Percentiles rank a stretch among this genome's conserved stretches.
phyloP scores from a whole-genome alignment of 2,888 invertebrate species.

The Steromphala cineraria region DNA sequence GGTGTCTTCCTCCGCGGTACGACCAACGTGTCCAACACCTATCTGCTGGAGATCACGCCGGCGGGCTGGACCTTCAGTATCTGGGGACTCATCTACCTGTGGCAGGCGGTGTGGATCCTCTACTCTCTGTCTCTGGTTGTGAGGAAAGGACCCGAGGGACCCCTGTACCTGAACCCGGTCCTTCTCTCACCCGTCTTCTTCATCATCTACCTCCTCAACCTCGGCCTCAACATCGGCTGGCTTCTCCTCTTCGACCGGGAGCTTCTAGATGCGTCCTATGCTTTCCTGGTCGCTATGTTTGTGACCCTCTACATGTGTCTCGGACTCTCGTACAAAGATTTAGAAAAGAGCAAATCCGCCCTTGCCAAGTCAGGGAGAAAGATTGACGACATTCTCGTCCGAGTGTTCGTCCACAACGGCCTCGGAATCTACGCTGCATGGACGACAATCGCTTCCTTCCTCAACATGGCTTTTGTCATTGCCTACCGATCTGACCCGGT shows the following conservation, averaged over 20 bases:
- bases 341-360: constrained; percentile 38
- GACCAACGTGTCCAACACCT: constrained; percentile 48
- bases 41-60: constrained; percentile 52
- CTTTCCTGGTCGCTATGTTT: constrained; percentile 33
- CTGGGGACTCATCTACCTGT: constrained; percentile 53
- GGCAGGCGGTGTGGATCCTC: constrained; percentile 51
- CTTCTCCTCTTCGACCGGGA: constrained; percentile 53
- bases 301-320: constrained; percentile 46
- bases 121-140: constrained; percentile 48
- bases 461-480: constrained; percentile 56
- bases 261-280: constrained; percentile 36
- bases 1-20: constrained; percentile 18
- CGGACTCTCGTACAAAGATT: constrained; percentile 39
- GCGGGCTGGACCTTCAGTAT: constrained; percentile 58
- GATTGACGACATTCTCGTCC: constrained; percentile 52
- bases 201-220: constrained; percentile 43
- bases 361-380: constrained; percentile 33
- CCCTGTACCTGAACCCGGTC: constrained; percentile 44
- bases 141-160: constrained; percentile 33
- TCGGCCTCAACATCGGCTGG: constrained; percentile 54
- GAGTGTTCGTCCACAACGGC: constrained; percentile 57
- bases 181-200: constrained; percentile 45
- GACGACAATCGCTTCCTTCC: constrained; percentile 52
- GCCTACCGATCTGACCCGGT: constrained; percentile 29
- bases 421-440: constrained; percentile 57